Conservation (phyloP, 2,113 vertebrate species). For the Marmota monax region DNA sequence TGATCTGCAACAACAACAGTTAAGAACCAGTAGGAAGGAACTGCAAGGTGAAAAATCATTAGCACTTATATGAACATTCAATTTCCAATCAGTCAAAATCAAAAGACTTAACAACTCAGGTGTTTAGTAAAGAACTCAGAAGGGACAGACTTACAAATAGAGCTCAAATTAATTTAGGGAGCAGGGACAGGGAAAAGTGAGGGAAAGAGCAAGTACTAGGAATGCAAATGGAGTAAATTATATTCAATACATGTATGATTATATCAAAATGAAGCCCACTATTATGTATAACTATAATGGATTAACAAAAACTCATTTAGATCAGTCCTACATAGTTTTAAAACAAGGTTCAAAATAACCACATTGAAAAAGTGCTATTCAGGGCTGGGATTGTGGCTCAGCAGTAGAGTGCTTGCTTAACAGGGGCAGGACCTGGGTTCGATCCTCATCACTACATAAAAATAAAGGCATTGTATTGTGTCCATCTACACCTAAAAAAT, state of each 20-base stretch:
- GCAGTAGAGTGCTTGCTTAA: too few relatives aligned
- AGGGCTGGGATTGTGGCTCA: too few relatives aligned
- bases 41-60: neutral
- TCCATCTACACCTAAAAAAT: too few relatives aligned
- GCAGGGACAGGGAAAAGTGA: neutral
- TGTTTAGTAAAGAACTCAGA: neutral
- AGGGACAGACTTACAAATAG: neutral
- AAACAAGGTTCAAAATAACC: neutral
- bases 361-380: neutral
- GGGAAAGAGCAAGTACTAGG: too few relatives aligned
- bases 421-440: too few relatives aligned
- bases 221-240: neutral
- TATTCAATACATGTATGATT: too few relatives aligned
- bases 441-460: too few relatives aligned
- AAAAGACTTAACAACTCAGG: neutral
- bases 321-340: neutral
- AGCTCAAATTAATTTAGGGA: neutral
- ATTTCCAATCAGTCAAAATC: neutral
- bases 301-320: neutral
- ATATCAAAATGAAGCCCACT: too few relatives aligned
- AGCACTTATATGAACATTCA: neutral
- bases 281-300: too few relatives aligned
- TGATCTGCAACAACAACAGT: fast-evolving
- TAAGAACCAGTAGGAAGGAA: neutral
- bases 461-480: too few relatives aligned